Base-by-base conservation (phyloP, 2,113 vertebrate species). In the Boleophthalmus pectinirostris region DNA sequence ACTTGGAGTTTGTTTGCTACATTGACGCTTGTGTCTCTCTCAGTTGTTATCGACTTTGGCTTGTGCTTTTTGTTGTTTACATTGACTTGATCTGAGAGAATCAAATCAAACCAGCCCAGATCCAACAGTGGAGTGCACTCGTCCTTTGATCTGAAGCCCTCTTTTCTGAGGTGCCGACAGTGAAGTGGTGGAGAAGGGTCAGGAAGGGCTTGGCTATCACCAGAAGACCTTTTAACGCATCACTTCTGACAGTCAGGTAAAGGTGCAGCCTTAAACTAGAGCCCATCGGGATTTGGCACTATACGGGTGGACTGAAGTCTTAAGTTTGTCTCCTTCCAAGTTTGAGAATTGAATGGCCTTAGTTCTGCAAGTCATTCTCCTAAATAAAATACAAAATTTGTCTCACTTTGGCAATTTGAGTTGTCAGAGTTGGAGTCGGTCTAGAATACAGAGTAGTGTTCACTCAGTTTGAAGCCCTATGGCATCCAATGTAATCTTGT, bases 151-250 rank as follows among this genome's bases (percentile, higher is more conserved):
- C 16, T 10, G n/a, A 3, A 9, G 53, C 70, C 57, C 7, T 82
- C 3, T 67, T 69, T 74, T 81, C 14, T 21, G 12, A 0, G 24
- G 45, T 18, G 29, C 46, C 35, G 29, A 33, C 54, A 18, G 43
- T 66, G 38, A 54, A 20, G 29, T 66, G 54, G 46, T 45, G 46
- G 3, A 63, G 29, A 63, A 24, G 43, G 51, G 38, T 78, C 64
- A 51, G 24, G 72, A 64, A 73, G 73, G 66, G 60, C 29, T 43
- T 70, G 46, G 74, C 46, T 72, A 78, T 78, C 68, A 78, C 77
- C 65, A 25, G 20, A 63, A 75, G 71, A 77, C 82, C 78, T 81
- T 87, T 80, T 65, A 77, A 11, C 54, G 46, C 25, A 13, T 16
- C 54, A 51, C 68, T 72, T 54, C 68, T 64, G 68, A 75, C 69